phyloP scores from a whole-genome alignment of 2,888 invertebrate genomes.

The Drosophila dives region DNA sequence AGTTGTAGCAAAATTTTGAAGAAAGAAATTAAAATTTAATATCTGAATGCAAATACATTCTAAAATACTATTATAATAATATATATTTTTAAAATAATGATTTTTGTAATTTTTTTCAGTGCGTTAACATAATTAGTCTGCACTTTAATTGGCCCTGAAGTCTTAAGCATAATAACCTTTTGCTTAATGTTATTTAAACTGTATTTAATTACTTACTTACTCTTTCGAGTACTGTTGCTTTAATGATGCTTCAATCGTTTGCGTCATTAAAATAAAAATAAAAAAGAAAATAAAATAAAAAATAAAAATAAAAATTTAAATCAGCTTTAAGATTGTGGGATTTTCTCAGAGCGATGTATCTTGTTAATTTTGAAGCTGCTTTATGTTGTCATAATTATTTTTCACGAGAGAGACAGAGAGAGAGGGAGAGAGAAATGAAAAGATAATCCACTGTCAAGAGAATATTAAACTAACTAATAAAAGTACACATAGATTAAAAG shows the following conservation, averaged over 20 bases:
- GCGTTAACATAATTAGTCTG: neutral
- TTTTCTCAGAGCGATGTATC: neutral
- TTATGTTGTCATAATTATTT: slow-evolving; percentile 15
- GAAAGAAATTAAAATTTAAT: neutral
- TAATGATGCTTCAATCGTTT: slow-evolving; percentile 36
- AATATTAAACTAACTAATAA: slow-evolving; percentile 2
- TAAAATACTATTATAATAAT: neutral
- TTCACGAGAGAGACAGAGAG: neutral
- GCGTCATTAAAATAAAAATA: slow-evolving; percentile 15
- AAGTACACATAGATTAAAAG: neutral
- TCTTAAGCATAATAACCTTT: slow-evolving; percentile 2
- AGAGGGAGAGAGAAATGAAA: neutral
- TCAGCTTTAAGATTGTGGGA: neutral
- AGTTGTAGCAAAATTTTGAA: neutral
- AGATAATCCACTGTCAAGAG: neutral
- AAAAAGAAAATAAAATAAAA: neutral
- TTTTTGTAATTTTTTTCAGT: slow-evolving; percentile 1
- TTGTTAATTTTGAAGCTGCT: slow-evolving; percentile 13
- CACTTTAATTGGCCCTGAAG: neutral
- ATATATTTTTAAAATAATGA: neutral
- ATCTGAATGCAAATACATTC: neutral
- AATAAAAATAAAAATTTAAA: neutral
- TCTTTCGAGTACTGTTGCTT: slow-evolving; percentile 18
- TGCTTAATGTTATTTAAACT: slow-evolving; percentile 13
- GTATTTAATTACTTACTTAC: slow-evolving; percentile 36